Evolutionary conservation across 1,140 invertebrate genomes (phyloP).

Genomic region (Diorhabda sublineata): DNA sequence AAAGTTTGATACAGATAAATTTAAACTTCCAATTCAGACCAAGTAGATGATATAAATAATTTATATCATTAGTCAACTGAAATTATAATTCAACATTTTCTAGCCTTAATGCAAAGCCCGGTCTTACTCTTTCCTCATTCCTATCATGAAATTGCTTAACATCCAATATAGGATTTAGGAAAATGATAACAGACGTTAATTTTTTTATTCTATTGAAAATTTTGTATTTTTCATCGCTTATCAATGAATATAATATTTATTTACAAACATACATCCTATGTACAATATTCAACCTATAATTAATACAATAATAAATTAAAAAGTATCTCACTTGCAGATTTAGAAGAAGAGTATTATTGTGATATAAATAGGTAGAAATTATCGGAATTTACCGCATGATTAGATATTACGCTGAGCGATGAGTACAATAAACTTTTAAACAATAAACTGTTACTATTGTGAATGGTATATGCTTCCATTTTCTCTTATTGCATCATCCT

Average conservation of each 20-base stretch:
- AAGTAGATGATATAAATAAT: too few relatives aligned
- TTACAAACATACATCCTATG: conserved; percentile 51
- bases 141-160: conserved; percentile 20
- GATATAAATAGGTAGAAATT: conserved; percentile 1
- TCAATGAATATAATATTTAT: conserved; percentile 48
- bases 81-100: too few relatives aligned
- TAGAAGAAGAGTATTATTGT: conserved; percentile 24
- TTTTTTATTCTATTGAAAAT: conserved; percentile 48
- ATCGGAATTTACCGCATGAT: neutral
- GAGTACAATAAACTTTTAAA: too few relatives aligned
- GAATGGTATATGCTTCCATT: too few relatives aligned
- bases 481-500: too few relatives aligned
- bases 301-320: conserved; percentile 37
- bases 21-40: too few relatives aligned
- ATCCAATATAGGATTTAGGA: conserved; percentile 39
- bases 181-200: conserved; percentile 28
- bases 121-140: too few relatives aligned
- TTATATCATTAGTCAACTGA: too few relatives aligned
- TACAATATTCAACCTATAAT: conserved; percentile 38
- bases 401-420: neutral
- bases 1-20: too few relatives aligned
- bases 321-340: conserved; percentile 31
- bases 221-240: conserved; percentile 39
- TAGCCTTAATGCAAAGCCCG: too few relatives aligned
- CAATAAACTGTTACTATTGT: too few relatives aligned